Evolutionary conservation across 1,140 invertebrate species (phyloP).

Genomic region (Dendroctonus ponderosae): DNA sequence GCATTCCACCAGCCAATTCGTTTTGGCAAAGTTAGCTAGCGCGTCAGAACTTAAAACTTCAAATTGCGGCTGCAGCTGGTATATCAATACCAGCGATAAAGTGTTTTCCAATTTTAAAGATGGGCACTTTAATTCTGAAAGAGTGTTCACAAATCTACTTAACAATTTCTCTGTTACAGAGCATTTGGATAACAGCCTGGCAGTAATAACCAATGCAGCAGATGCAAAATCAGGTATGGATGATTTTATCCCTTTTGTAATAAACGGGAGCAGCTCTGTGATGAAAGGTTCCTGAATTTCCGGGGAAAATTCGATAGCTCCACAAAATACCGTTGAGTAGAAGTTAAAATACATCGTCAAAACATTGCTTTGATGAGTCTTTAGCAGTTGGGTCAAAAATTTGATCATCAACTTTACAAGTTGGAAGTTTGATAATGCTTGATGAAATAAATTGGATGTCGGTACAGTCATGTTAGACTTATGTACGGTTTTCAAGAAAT

Average conservation of each 20-base stretch:
- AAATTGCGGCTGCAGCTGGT: constrained; percentile 57
- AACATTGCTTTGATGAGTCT: constrained; percentile 56
- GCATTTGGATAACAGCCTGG: constrained; percentile 65
- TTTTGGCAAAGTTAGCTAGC: constrained; percentile 53
- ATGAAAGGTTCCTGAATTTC: constrained; percentile 67
- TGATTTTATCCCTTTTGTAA: constrained; percentile 69
- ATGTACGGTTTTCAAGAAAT: constrained; percentile 73
- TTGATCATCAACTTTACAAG: constrained; percentile 76
- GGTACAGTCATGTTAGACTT: constrained; percentile 70
- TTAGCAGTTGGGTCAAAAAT: constrained; percentile 64
- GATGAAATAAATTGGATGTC: constrained; percentile 69
- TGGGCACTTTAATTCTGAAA: constrained; percentile 56
- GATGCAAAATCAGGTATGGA: constrained; percentile 67
- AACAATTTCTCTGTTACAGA: constrained; percentile 61
- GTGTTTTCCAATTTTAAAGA: constrained; percentile 57
- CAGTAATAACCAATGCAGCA: constrained; percentile 71
- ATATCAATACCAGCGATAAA: constrained; percentile 61
- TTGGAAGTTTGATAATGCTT: constrained; percentile 64
- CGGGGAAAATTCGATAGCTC: constrained; percentile 60
- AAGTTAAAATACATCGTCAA: constrained; percentile 75
- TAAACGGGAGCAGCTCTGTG: constrained; percentile 64
- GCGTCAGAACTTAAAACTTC: constrained; percentile 54
- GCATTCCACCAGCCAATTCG: constrained; percentile 55
- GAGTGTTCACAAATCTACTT: constrained; percentile 61
- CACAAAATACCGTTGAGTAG: constrained; percentile 70